These are phyloP conservation scores for Drosophila conformis DNA, from an alignment of 2,888 invertebrate species.

Conservation along the genomic window DNA sequence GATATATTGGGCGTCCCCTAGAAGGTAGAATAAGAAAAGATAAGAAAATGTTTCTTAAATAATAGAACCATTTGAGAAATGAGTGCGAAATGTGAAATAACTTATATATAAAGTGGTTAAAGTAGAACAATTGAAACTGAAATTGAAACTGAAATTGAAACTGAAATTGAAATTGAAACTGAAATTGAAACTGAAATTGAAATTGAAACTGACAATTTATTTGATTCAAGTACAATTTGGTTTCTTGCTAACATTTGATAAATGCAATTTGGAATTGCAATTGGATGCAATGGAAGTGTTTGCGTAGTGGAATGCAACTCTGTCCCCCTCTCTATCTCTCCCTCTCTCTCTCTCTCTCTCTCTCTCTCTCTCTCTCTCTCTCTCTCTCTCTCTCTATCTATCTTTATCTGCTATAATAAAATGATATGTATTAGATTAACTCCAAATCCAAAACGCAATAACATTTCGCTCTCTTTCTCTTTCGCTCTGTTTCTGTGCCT, in stretches of 20 bases:
- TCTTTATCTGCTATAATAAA: not conserved
- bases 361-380: not conserved
- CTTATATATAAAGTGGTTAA: too few species aligned
- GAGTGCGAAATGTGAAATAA: not conserved
- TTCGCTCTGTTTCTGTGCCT: not conserved
- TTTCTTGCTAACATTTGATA: not conserved
- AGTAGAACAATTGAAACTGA: not conserved
- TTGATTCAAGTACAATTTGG: not conserved
- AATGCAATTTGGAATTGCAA: not conserved
- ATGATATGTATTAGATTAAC: not conserved
- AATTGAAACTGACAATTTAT: not conserved
- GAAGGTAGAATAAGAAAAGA: not conserved
- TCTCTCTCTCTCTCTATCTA: not conserved
- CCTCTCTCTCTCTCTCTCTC: not conserved
- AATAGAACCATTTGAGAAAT: not conserved
- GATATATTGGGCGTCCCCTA: not conserved
- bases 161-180: not conserved
- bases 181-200: not conserved
- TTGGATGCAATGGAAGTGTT: not conserved
- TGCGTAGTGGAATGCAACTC: not conserved
- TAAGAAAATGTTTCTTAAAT: not conserved
- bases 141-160: not conserved
- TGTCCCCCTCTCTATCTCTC: not conserved
- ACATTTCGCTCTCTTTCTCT: not conserved
- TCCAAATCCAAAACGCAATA: not conserved